A percentile compares a stretch with the other conserved stretches of the same genome.
Evolutionary conservation across 2,888 invertebrate species (phyloP).

Genomic region (Folsomia candida): DNA sequence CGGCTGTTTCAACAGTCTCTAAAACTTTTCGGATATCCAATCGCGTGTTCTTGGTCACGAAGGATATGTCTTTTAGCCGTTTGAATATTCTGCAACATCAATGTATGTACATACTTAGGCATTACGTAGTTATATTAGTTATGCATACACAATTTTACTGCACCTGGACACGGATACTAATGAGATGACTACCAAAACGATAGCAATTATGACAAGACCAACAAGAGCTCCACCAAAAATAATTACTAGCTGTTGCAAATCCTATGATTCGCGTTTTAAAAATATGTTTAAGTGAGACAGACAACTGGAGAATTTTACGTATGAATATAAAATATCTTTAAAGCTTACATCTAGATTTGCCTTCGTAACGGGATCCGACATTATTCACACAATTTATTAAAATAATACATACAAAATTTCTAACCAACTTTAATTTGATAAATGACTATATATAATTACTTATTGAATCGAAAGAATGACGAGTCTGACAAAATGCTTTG

Average conservation of each 20-base stretch:
- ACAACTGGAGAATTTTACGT: not conserved
- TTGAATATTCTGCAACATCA: slow-evolving; percentile 10
- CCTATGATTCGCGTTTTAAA: slow-evolving; percentile 13
- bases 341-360: slow-evolving; percentile 4
- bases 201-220: slow-evolving; percentile 13
- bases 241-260: slow-evolving; percentile 15
- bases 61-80: not conserved
- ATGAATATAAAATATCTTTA: not conserved
- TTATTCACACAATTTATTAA: not conserved
- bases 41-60: slow-evolving; percentile 2
- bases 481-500: not conserved
- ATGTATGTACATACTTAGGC: too few species aligned
- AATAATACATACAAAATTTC: not conserved
- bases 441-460: not conserved
- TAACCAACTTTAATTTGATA: too few species aligned
- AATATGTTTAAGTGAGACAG: not conserved
- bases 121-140: too few species aligned
- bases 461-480: not conserved
- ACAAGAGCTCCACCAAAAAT: slow-evolving; percentile 20
- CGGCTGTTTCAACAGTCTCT: not conserved
- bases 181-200: slow-evolving; percentile 13
- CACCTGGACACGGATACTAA: slow-evolving; percentile 19
- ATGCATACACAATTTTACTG: too few species aligned
- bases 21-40: slow-evolving; percentile 2
- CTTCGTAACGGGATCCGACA: not conserved